Base-by-base conservation (phyloP, 1,140 invertebrate species). In the Megalopta genalis region DNA sequence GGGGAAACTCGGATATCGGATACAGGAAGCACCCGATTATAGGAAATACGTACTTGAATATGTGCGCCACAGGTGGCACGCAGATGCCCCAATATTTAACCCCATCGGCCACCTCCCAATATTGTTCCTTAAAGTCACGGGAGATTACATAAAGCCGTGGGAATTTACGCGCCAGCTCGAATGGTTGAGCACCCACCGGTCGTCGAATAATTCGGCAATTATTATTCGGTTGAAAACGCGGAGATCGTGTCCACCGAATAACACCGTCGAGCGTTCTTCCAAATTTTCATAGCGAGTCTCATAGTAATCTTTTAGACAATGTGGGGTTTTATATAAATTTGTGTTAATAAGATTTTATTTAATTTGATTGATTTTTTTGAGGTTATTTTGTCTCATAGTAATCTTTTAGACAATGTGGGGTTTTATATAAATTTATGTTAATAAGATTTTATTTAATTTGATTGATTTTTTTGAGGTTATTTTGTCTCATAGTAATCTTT, bases 51-150 rank as follows among this genome's bases (percentile, higher is more conserved):
- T 76, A 68, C 4, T 57, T 25, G 73, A 68, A 76, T 76, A 68
- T 67, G 52, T 76, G 39, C 54, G 73, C 73, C 73, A 76, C 73
- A 76, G 73, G 73, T 76, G 73, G 73, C 73, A 76, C 73, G 10
- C 73, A 76, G 64, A 68, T 76, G 73, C 73, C 60, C 39, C 64
- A 67, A 75, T 75, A 75, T 75, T 75, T 75, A 75, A 67, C 73
- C 37, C 54, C 49, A 12, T 21, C 18, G 14, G 5, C 49, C 16
- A 16, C 14, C 46, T 10, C 52, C 49, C 64, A 64, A 68, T 76
- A 76, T 76, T 76, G 73, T 76, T 76, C 73, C 64, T 75, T 75
- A 75, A 68, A 76, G 73, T 76, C 64, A 25, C 52, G 37, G 8
- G 64, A 76, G 67, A 76, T 76, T 76, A 39, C 73, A 3, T 37